Conservation (phyloP, 2,888 invertebrate genomes). For the Muscina levida region DNA sequence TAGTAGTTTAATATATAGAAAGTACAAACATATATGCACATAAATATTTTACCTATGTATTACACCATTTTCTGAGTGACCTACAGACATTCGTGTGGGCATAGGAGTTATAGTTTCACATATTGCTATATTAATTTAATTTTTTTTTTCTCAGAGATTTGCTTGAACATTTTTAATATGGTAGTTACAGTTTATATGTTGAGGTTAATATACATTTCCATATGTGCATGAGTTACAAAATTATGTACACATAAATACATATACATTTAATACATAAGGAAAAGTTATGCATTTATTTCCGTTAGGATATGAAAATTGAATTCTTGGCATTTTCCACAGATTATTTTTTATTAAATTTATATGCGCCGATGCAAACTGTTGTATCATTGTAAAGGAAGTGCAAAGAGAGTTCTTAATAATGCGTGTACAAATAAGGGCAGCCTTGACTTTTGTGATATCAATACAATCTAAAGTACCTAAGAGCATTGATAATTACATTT, state of each 20-base stretch:
- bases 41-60: constrained; percentile 13
- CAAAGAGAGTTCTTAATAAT: too few relatives aligned
- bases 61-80: constrained; percentile 44
- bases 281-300: constrained; percentile 56
- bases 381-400: too few relatives aligned
- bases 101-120: constrained; percentile 6
- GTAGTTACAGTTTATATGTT: background rate
- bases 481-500: too few relatives aligned
- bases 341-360: constrained; percentile 50
- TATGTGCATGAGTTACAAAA: background rate
- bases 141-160: constrained; percentile 23
- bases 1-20: too few relatives aligned
- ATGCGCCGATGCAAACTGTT: too few relatives aligned
- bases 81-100: constrained; percentile 52
- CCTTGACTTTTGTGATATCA: too few relatives aligned
- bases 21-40: background rate
- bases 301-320: constrained; percentile 63
- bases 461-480: too few relatives aligned
- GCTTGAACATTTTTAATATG: constrained; percentile 15
- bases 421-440: too few relatives aligned
- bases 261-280: constrained; percentile 19
- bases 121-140: constrained; percentile 8
- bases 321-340: constrained; percentile 60
- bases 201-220: background rate
- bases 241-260: background rate